A percentile compares a stretch with the other conserved stretches of the same genome.
Conservation (phyloP, 2,888 invertebrate species). For the Spatulosminthurus flaviceps region DNA sequence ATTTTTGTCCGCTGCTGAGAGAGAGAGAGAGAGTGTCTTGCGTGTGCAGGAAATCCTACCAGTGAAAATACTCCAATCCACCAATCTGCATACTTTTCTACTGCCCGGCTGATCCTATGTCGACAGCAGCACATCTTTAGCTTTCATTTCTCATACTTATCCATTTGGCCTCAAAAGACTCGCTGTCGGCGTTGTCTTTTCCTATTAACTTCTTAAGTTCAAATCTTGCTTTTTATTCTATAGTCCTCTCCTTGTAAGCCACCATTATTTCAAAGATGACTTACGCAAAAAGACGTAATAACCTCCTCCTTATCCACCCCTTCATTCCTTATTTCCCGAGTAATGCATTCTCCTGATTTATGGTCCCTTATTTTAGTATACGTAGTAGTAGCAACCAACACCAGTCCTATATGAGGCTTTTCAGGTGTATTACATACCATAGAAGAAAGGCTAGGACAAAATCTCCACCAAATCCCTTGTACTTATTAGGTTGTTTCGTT, state of each 20-base stretch:
- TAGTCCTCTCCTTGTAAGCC: not conserved
- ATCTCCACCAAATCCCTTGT: too few species aligned
- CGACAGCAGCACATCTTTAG: conserved; percentile 2
- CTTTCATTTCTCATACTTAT: not conserved
- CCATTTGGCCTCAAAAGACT: not conserved
- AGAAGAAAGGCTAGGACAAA: too few species aligned
- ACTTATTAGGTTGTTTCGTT: too few species aligned
- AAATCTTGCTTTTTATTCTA: not conserved
- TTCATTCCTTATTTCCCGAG: not conserved
- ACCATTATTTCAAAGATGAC: not conserved
- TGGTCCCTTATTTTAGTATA: not conserved
- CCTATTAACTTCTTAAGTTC: not conserved
- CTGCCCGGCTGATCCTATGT: too few species aligned
- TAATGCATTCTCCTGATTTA: not conserved
- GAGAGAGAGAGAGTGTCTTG: not conserved
- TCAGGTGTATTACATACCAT: too few species aligned
- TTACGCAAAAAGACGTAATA: not conserved
- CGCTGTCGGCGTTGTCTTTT: not conserved
- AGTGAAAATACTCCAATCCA: not conserved
- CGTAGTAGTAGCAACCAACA: too few species aligned
- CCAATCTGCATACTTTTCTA: conserved; percentile 2
- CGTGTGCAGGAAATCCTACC: not conserved
- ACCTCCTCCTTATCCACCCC: not conserved
- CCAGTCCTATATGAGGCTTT: too few species aligned
- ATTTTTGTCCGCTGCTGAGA: not conserved